Evolutionary conservation across 2,113 vertebrate species (phyloP).

Genomic region (Pica pica): DNA sequence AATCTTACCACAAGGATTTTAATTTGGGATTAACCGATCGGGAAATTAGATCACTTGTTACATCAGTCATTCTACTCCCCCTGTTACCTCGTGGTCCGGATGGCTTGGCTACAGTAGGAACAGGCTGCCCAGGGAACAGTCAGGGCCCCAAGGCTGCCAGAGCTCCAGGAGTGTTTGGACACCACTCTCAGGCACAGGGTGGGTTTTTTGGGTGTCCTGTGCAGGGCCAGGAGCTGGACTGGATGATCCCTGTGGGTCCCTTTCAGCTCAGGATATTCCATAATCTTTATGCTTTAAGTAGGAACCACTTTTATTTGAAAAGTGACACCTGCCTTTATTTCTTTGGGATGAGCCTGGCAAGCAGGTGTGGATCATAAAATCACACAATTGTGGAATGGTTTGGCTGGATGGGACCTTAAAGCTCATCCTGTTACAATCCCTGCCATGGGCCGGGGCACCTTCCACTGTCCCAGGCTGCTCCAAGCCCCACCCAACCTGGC

Average conservation of each 20-base stretch:
- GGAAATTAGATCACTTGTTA: background rate
- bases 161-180: background rate
- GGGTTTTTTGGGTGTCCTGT: background rate
- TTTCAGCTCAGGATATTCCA: background rate
- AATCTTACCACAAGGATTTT: background rate
- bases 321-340: background rate
- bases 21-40: conserved; percentile 23
- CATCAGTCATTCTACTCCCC: background rate
- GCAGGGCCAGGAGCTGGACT: background rate
- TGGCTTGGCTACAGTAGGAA: background rate
- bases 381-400: background rate
- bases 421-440: background rate
- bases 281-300: background rate
- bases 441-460: background rate
- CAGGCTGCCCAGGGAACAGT: background rate
- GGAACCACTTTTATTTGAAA: background rate
- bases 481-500: background rate
- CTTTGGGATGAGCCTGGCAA: background rate
- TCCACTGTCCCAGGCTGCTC: background rate
- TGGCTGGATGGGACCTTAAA: background rate
- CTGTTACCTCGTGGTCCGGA: background rate
- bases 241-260: background rate
- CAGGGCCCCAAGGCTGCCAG: accelerated
- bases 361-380: background rate
- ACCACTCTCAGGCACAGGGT: accelerated